Evolutionary conservation across 1,140 invertebrate genomes (phyloP).

Genomic region (Hypsibius dujardini): DNA sequence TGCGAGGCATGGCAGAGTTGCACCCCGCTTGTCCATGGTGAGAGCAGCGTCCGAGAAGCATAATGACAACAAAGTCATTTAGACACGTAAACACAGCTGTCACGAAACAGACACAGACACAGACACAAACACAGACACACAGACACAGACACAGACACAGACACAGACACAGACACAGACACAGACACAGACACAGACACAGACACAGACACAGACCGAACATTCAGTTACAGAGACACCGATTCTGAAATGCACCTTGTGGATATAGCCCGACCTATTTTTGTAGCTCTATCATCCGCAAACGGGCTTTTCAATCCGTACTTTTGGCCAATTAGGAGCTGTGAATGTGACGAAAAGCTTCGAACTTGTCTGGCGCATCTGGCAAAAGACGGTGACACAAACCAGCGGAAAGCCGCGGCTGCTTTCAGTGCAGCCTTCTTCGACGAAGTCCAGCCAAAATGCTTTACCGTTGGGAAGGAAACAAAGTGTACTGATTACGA

Average conservation of each 20-base stretch:
- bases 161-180: no score
- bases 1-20: constrained; percentile 4
- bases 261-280: no score
- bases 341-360: background rate
- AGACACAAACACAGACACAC: no score
- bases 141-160: no score
- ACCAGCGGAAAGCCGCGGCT: background rate
- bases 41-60: no score
- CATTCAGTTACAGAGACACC: no score
- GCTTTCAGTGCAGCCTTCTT: background rate
- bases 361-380: background rate
- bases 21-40: background rate
- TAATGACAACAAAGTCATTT: no score
- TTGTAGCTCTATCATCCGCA: background rate
- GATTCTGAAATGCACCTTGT: no score
- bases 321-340: background rate
- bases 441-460: background rate
- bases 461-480: background rate
- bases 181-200: no score
- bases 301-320: background rate
- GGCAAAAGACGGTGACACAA: background rate
- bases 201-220: no score
- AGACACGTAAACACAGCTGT: no score
- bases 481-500: background rate
- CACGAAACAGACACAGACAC: no score